Percentiles rank a stretch among this genome's conserved stretches.
phyloP scores from a whole-genome alignment of 2,888 invertebrate species.

The Cerastoderma edule region DNA sequence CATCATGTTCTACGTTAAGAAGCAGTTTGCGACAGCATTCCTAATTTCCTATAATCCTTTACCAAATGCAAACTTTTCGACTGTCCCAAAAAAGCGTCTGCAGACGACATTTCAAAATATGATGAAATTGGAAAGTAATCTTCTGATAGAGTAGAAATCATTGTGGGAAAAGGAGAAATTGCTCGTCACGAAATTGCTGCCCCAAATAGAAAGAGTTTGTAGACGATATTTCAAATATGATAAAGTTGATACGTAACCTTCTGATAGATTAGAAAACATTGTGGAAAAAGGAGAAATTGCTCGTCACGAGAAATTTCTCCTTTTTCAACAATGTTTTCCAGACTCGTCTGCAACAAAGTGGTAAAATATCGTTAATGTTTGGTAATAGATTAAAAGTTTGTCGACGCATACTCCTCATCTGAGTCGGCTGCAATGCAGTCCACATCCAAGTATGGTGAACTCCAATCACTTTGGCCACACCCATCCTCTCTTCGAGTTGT shows the following conservation, averaged over 20 bases:
- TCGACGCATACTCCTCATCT: no score
- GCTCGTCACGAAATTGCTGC: neutral
- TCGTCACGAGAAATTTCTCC: neutral
- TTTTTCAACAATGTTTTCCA: neutral
- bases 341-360: neutral
- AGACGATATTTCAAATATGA: neutral
- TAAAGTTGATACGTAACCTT: neutral
- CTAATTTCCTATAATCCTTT: no score
- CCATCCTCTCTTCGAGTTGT: no score
- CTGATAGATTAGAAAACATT: slow-evolving; percentile 2
- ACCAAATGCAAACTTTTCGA: no score
- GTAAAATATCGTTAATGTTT: no score
- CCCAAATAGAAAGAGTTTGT: no score
- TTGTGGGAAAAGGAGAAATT: neutral
- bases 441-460: no score
- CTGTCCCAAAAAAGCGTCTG: neutral
- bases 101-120: neutral
- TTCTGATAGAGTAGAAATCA: neutral
- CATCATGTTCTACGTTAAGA: neutral
- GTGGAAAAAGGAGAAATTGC: neutral
- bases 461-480: no score
- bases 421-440: no score
- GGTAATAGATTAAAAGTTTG: no score
- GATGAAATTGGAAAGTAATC: neutral
- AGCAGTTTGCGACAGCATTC: neutral